A percentile compares a stretch with the other conserved stretches of the same genome.
Evolutionary conservation across 2,797 vertebrate species (phyloP).

Genomic region (Oreonectes daqikongensis): DNA sequence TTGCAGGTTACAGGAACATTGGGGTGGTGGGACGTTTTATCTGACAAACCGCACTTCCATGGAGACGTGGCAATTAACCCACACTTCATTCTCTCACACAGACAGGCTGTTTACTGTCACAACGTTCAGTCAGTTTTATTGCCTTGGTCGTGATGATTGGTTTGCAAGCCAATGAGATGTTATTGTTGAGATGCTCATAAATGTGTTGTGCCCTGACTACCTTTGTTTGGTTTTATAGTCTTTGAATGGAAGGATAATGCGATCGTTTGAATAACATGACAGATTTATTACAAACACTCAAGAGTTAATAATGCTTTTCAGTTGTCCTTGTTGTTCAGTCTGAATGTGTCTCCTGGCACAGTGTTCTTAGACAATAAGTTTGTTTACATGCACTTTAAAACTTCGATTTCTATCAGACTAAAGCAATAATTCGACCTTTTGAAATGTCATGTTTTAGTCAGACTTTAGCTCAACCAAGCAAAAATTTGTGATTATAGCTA

Average conservation of each 20-base stretch:
- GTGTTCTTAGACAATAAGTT: neutral
- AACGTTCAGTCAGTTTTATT: neutral
- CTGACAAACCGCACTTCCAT: slow-evolving; percentile 1
- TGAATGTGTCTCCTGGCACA: neutral
- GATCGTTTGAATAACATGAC: neutral
- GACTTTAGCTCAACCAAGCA: neutral
- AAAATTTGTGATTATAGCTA: neutral
- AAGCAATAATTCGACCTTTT: neutral
- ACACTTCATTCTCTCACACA: slow-evolving; percentile 22
- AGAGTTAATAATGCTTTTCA: slow-evolving; percentile 13
- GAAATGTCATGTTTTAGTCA: neutral
- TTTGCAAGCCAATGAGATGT: neutral
- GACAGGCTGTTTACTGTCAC: slow-evolving; percentile 13
- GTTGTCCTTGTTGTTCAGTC: neutral
- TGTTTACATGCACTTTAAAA: slow-evolving; percentile 5
- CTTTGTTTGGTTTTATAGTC: slow-evolving; percentile 37
- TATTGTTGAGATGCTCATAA: slow-evolving; percentile 26
- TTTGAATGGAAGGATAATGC: slow-evolving; percentile 19
- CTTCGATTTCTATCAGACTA: neutral
- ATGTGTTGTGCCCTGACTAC: slow-evolving; percentile 11
- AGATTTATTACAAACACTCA: slow-evolving; percentile 29
- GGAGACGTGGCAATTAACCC: slow-evolving; percentile 15
- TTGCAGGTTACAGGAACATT: neutral
- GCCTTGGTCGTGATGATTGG: neutral
- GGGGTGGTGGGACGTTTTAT: slow-evolving; percentile 5